phyloP scores from a whole-genome alignment of 2,113 vertebrate species.

The Pionites leucogaster region DNA sequence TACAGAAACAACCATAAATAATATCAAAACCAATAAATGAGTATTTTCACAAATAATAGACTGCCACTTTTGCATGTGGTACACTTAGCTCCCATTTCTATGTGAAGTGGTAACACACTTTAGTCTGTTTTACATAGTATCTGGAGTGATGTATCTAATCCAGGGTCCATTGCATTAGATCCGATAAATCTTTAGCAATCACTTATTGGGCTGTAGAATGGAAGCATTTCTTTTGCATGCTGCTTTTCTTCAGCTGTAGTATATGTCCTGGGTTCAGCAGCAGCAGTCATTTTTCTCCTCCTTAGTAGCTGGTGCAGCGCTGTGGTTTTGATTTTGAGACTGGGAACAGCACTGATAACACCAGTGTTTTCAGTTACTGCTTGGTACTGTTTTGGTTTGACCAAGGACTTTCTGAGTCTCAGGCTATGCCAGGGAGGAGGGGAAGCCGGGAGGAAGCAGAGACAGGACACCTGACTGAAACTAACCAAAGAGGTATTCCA shows the following conservation, averaged over 20 bases:
- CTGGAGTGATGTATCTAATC: not conserved
- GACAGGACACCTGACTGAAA: too few species aligned
- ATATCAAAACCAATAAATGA: not conserved
- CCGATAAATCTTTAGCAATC: not conserved
- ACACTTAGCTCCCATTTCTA: not conserved
- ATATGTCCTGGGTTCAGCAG: too few species aligned
- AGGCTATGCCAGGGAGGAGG: too few species aligned
- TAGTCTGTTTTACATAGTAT: not conserved
- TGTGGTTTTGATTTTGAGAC: too few species aligned
- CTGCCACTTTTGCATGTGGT: not conserved
- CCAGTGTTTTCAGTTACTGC: too few species aligned
- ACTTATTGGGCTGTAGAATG: not conserved
- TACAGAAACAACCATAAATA: not conserved
- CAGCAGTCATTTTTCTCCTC: too few species aligned
- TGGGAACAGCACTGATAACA: too few species aligned
- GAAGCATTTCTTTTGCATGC: not conserved
- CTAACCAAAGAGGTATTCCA: too few species aligned
- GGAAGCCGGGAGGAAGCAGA: too few species aligned
- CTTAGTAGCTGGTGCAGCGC: too few species aligned
- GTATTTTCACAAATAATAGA: not conserved
- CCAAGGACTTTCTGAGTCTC: too few species aligned
- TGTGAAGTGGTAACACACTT: not conserved
- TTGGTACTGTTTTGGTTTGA: too few species aligned
- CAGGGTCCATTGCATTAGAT: not conserved
- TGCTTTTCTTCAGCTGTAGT: not conserved